A percentile compares a stretch with the other conserved stretches of the same genome.
phyloP scores from a whole-genome alignment of 2,113 vertebrate genomes.

The Oxyura jamaicensis region DNA sequence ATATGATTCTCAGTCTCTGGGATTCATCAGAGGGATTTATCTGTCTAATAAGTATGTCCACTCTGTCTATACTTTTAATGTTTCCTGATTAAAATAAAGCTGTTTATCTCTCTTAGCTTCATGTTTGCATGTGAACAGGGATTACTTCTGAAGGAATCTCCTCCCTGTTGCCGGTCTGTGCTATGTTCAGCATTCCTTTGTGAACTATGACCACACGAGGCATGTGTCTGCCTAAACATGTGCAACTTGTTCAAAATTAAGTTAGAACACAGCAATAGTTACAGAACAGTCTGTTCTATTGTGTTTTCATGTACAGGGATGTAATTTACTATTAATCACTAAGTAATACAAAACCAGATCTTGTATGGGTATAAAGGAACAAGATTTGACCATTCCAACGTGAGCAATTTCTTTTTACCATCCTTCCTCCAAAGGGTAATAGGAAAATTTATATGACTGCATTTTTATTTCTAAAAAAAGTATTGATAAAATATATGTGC shows the following conservation, averaged over 20 bases:
- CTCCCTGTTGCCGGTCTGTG: not conserved
- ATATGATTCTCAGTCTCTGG: not conserved
- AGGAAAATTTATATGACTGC: not conserved
- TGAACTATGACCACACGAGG: not conserved
- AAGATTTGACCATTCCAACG: not conserved
- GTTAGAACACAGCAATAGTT: not conserved
- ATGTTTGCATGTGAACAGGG: not conserved
- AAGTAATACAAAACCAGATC: not conserved
- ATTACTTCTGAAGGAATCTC: not conserved
- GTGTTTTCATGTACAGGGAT: not conserved
- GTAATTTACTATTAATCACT: not conserved
- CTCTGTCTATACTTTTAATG: not conserved
- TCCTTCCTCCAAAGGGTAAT: not conserved
- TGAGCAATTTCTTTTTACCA: not conserved
- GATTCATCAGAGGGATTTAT: not conserved
- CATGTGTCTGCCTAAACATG: not conserved
- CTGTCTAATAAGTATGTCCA: not conserved
- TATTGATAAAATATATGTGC: not conserved
- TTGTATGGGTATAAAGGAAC: not conserved
- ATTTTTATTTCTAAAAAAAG: not conserved
- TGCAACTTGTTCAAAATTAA: not conserved
- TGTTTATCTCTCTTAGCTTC: not conserved
- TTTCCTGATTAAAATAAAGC: not conserved
- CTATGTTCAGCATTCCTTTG: not conserved
- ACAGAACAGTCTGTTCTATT: not conserved